Evolutionary conservation across 2,888 invertebrate species (phyloP).

Genomic region (Acrobasis consociella): DNA sequence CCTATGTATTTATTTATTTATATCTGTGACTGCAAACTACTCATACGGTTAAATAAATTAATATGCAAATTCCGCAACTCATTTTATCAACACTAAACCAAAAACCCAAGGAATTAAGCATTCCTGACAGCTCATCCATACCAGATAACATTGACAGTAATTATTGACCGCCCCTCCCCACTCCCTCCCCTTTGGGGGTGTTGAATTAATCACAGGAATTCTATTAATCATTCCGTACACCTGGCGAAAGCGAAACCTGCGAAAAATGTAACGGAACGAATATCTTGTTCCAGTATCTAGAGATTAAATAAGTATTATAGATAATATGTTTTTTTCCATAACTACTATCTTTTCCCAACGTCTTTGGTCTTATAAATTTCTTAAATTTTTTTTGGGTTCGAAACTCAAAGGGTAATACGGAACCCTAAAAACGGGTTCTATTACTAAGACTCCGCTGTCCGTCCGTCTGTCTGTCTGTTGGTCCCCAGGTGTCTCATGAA

Average conservation of each 20-base stretch:
- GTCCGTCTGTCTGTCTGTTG: no score
- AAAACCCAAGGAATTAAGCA: constrained; percentile 7
- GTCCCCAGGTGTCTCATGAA: no score
- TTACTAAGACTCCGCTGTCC: no score
- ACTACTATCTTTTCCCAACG: background rate
- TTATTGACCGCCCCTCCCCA: constrained; percentile 26
- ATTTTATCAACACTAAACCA: background rate
- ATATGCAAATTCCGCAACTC: background rate
- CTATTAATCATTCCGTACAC: constrained; percentile 44
- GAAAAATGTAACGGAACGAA: background rate
- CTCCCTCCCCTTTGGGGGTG: constrained; percentile 7
- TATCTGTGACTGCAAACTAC: no score
- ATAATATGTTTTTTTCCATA: background rate
- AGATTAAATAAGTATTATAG: background rate
- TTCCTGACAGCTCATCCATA: constrained; percentile 19
- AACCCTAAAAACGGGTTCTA: no score
- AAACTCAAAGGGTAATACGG: no score
- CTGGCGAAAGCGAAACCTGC: constrained; percentile 33
- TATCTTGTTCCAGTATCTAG: background rate
- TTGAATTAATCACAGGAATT: constrained; percentile 34
- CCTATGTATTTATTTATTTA: no score
- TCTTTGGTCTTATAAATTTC: no score
- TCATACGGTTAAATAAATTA: background rate
- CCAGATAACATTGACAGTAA: constrained; percentile 12
- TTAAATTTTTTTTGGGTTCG: no score